phyloP scores from a whole-genome alignment of 2,888 invertebrate species.

The Agrotis segetum region DNA sequence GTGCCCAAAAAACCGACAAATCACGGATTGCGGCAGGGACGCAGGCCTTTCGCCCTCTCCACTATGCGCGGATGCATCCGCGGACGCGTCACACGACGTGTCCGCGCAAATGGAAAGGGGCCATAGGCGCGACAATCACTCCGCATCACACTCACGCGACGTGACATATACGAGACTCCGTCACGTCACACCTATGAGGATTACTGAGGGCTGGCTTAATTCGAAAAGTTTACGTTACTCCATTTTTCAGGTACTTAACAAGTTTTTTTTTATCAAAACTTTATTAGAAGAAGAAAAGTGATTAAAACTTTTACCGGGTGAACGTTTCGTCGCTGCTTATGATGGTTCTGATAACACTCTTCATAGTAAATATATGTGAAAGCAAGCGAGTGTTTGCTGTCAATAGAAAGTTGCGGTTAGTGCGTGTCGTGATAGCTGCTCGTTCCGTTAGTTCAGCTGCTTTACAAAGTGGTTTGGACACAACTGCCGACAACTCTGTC shows the following conservation, averaged over 20 bases:
- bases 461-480: background rate
- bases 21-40: too few species aligned
- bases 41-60: too few species aligned
- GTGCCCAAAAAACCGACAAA: too few species aligned
- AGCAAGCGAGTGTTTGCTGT: too few species aligned
- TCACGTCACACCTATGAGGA: slow-evolving; percentile 11
- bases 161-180: slow-evolving; percentile 1
- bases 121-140: slow-evolving; percentile 16
- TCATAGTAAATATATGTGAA: background rate
- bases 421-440: background rate
- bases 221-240: slow-evolving; percentile 28
- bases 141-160: slow-evolving; percentile 15
- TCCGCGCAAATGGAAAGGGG: too few species aligned
- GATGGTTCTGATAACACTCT: background rate
- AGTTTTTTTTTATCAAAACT: slow-evolving; percentile 22
- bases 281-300: slow-evolving; percentile 32
- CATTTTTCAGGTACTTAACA: background rate
- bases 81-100: too few species aligned
- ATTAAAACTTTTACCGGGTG: slow-evolving; percentile 33
- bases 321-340: background rate
- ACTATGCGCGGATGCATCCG: too few species aligned
- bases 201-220: slow-evolving; percentile 25
- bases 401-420: background rate
- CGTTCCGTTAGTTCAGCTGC: background rate
- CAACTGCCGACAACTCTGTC: background rate